Evolutionary conservation across 2,113 vertebrate species (phyloP).

Genomic region (Phocoena sinus): DNA sequence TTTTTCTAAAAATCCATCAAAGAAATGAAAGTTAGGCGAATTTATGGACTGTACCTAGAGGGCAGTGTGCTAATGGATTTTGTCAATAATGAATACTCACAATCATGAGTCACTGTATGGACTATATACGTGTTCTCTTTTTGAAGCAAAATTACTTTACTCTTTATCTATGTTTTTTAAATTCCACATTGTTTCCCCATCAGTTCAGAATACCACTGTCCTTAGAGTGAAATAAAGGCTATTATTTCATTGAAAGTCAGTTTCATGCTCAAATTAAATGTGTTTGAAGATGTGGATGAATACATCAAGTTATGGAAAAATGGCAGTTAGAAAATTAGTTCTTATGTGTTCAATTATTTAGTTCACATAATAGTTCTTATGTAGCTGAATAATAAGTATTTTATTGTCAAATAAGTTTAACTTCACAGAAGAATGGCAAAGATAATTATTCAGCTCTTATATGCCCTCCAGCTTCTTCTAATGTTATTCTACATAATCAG

Average conservation of each 20-base stretch:
- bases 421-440: not conserved
- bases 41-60: not conserved
- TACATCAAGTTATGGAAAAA: not conserved
- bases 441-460: not conserved
- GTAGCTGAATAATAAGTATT: not conserved
- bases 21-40: constrained; percentile 21
- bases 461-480: not conserved
- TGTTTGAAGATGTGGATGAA: not conserved
- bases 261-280: not conserved
- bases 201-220: not conserved
- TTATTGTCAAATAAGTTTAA: not conserved
- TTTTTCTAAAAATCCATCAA: constrained; percentile 44
- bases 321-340: not conserved
- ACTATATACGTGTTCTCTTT: not conserved
- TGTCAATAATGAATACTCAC: constrained; percentile 18
- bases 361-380: too few species aligned
- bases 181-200: not conserved
- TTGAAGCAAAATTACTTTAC: constrained; percentile 13
- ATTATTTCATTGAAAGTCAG: not conserved
- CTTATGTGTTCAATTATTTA: not conserved
- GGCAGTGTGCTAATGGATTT: constrained; percentile 15
- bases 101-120: not conserved
- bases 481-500: not conserved
- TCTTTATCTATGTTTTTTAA: not conserved
- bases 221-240: not conserved